Conservation (phyloP, 2,797 vertebrate genomes). For the Potorous gilbertii region DNA sequence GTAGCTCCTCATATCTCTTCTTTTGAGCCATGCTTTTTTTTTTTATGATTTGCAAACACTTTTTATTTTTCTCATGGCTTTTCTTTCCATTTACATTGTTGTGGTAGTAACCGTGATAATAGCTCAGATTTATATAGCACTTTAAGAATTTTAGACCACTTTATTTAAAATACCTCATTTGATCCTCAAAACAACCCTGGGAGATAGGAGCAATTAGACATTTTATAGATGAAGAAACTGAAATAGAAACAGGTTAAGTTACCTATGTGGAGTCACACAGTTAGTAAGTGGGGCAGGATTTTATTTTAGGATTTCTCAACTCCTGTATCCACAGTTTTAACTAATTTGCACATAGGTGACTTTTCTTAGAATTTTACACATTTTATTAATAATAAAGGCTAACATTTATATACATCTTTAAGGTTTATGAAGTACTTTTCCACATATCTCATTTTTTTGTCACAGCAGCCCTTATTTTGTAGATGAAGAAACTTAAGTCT, state of each 20-base stretch:
- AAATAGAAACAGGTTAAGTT: not conserved
- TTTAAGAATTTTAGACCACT: slow-evolving; percentile 27
- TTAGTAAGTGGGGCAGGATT: not conserved
- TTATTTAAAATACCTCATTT: slow-evolving; percentile 7
- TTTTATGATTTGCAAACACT: not conserved
- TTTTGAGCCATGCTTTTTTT: not conserved
- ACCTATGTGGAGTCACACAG: not conserved
- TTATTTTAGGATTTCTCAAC: slow-evolving; percentile 1
- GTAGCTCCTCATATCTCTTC: not conserved
- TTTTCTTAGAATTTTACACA: not conserved
- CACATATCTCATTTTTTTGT: not conserved
- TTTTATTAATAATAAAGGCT: not conserved
- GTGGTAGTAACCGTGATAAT: not conserved
- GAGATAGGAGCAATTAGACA: not conserved
- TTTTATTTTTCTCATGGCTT: not conserved
- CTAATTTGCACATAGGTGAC: not conserved
- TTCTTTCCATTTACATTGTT: not conserved
- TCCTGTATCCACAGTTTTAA: slow-evolving; percentile 8
- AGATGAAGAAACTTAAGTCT: not conserved
- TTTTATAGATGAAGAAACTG: not conserved
- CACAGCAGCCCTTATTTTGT: not conserved
- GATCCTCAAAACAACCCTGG: not conserved
- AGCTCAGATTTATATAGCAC: slow-evolving; percentile 19
- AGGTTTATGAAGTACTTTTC: not conserved
- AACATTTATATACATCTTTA: not conserved